Percentiles rank a stretch among this genome's conserved stretches.
phyloP scores from a whole-genome alignment of 2,888 invertebrate genomes.

The Drosophila atripex region DNA sequence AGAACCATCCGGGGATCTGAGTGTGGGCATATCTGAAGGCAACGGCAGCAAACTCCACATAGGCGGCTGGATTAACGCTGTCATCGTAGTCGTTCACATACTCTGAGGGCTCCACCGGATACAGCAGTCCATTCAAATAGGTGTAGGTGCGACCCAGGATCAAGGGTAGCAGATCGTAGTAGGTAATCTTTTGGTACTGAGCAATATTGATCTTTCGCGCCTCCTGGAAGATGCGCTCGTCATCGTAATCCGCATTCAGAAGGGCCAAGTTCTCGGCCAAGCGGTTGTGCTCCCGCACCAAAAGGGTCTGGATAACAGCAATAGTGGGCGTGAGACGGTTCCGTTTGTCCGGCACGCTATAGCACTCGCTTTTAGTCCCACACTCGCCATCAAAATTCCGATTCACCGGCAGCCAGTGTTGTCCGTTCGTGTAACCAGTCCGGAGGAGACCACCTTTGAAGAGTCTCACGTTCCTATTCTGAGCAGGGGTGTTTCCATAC shows the following conservation, averaged over 20 bases:
- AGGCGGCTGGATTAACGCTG: slow-evolving; percentile 85
- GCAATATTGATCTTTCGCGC: slow-evolving; percentile 84
- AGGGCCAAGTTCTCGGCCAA: slow-evolving; percentile 81
- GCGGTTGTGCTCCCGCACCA: slow-evolving; percentile 84
- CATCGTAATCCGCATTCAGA: slow-evolving; percentile 84
- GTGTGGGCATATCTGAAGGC: slow-evolving; percentile 87
- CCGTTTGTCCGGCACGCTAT: slow-evolving; percentile 86
- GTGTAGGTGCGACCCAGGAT: slow-evolving; percentile 79
- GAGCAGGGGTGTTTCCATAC: slow-evolving; percentile 88
- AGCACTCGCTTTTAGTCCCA: slow-evolving; percentile 87
- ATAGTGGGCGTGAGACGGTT: slow-evolving; percentile 82
- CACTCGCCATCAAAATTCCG: slow-evolving; percentile 86
- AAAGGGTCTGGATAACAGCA: slow-evolving; percentile 83
- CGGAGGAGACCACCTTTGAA: slow-evolving; percentile 87
- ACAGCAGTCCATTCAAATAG: slow-evolving; percentile 68
- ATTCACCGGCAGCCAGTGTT: slow-evolving; percentile 88
- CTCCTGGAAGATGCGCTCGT: slow-evolving; percentile 84
- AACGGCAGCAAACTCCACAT: slow-evolving; percentile 86
- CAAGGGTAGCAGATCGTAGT: slow-evolving; percentile 84
- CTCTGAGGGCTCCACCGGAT: slow-evolving; percentile 62
- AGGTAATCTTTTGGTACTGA: slow-evolving; percentile 84
- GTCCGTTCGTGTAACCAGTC: slow-evolving; percentile 85
- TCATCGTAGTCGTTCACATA: slow-evolving; percentile 85
- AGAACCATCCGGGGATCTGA: slow-evolving; percentile 84
- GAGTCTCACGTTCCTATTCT: slow-evolving; percentile 87